Percentiles rank a stretch among this genome's conserved stretches.
These are phyloP conservation scores for Eonycteris spelaea DNA, from an alignment of 2,113 vertebrate genomes.

Conservation along the genomic window DNA sequence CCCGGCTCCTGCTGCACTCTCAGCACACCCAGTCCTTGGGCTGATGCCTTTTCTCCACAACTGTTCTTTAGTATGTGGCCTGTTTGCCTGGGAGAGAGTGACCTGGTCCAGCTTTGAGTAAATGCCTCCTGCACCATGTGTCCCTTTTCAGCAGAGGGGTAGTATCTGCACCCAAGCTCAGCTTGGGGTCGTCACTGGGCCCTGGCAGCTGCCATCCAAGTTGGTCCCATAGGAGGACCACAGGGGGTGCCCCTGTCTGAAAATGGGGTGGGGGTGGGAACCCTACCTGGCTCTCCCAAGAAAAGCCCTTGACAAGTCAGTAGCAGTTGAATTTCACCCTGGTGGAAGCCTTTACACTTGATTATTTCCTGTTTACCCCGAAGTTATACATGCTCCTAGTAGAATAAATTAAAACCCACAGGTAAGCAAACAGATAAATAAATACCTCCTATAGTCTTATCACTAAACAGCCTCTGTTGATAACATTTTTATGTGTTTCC, in stretches of 20 bases:
- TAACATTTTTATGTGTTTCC: background rate
- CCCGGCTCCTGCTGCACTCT: background rate
- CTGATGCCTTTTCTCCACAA: background rate
- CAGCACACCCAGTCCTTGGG: background rate
- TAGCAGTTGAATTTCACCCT: background rate
- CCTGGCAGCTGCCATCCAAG: background rate
- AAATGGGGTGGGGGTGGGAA: too few relatives aligned
- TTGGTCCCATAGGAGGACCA: background rate
- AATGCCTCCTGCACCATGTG: background rate
- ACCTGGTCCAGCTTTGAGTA: background rate
- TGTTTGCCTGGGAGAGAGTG: background rate
- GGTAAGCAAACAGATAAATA: background rate
- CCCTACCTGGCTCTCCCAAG: background rate
- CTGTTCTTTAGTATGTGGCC: background rate
- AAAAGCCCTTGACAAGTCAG: background rate
- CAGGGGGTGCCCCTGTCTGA: background rate
- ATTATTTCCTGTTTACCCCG: background rate
- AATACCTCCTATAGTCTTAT: background rate
- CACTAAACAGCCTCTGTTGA: background rate
- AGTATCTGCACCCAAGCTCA: background rate
- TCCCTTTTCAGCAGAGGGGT: background rate
- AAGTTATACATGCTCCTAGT: background rate
- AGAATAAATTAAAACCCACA: background rate
- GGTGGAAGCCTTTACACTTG: background rate
- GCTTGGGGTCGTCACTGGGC: background rate